Base-by-base conservation (phyloP, 2,888 invertebrate genomes). In the Nemoura dubitans region DNA sequence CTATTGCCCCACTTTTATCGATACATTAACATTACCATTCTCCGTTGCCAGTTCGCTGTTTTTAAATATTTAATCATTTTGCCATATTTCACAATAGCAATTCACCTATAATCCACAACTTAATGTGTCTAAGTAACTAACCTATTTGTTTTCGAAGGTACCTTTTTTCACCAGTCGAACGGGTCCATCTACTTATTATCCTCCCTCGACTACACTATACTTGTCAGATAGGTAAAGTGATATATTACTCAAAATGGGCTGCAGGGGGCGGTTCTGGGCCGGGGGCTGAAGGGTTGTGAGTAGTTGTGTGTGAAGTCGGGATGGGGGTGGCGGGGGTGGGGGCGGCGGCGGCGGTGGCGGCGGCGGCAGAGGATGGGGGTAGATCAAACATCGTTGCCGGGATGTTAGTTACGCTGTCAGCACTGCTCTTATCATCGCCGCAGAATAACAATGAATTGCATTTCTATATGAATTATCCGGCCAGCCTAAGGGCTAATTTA, bases 141-240 rank as follows among this genome's bases (percentile, higher is more conserved):
- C 36, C 36, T 36, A 36, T 10, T 36, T 16, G 21, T 59, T 59
- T 59, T 21, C 21, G 2, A n/a, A n/a, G n/a, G n/a, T 59, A 59
- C 59, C 14, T 10, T 59, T 59, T 59, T 59, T 59, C 59, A 16
- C 3, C 2, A 21, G 16, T 14, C 59, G 21, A 59, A 59, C 3
- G 59, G 59, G 21, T 21, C 59, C 21, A 59, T 59, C 59, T 59
- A 59, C 59, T 7, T 59, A 59, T 59, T 59, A 59, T 59, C 21
- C 21, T 59, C 59, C 59, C 59, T 26, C 78, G 78, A 78, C 27
- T 78, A 26, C 25, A 78, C 28, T n/a, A 36, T 36, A 59, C 59
- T 59, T 78, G 78, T 78, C 78, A 78, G 78, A 78, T 78, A 78
- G 78, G 78, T 78, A 78, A 78, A 78, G 78, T 78, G 78, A 78